phyloP scores from a whole-genome alignment of 2,113 vertebrate genomes.

The Chlorodrepanis virens region DNA sequence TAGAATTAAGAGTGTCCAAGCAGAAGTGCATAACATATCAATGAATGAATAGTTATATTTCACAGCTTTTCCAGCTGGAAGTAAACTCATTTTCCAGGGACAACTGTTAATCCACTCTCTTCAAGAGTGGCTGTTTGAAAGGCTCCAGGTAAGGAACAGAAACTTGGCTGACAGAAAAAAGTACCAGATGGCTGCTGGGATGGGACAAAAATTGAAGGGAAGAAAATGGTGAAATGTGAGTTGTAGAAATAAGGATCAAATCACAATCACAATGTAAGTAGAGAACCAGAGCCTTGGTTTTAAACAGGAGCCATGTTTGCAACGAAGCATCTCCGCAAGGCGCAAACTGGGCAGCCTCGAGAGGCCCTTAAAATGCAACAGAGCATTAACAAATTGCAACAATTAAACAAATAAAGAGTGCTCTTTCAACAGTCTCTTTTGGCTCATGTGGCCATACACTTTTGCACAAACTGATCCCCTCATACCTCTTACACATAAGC shows the following conservation, averaged over 20 bases:
- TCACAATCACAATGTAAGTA: constrained; percentile 20
- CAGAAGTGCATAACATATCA: constrained; percentile 11
- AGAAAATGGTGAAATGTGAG: constrained; percentile 56
- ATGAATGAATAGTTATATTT: constrained; percentile 37
- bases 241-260: constrained; percentile 44
- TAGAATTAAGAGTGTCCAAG: background rate
- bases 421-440: background rate
- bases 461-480: background rate
- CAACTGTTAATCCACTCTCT: constrained; percentile 58
- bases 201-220: background rate
- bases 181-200: constrained; percentile 56
- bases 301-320: constrained; percentile 41
- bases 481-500: fast-evolving
- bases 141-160: constrained; percentile 61
- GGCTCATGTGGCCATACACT: background rate
- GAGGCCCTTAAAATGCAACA: constrained; percentile 9
- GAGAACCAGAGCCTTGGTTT: constrained; percentile 10
- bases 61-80: constrained; percentile 64
- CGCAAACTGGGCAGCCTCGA: background rate
- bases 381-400: constrained; percentile 6
- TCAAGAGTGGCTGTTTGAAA: constrained; percentile 14
- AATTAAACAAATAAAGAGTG: background rate
- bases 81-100: constrained; percentile 60
- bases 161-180: constrained; percentile 62
- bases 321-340: background rate